Evolutionary conservation across 2,888 invertebrate genomes (phyloP).

Genomic region (Acleris holmiana): DNA sequence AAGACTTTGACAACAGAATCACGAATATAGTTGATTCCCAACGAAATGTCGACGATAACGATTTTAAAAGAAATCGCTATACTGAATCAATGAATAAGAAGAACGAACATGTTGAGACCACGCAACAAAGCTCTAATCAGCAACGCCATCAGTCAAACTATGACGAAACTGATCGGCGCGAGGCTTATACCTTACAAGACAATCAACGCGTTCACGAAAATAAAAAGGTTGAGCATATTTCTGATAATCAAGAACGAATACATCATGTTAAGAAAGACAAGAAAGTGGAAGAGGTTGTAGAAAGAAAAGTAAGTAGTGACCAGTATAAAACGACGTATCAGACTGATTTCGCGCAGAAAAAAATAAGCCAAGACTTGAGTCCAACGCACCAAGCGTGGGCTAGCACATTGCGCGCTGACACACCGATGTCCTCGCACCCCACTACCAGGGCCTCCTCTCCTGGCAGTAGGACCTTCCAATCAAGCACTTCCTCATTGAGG

Average conservation of each 20-base stretch:
- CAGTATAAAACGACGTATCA: slow-evolving; percentile 86
- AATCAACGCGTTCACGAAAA: slow-evolving; percentile 43
- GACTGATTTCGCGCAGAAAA: slow-evolving; percentile 82
- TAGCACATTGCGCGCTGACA: slow-evolving; percentile 87
- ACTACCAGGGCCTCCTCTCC: slow-evolving; percentile 83
- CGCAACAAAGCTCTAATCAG: slow-evolving; percentile 20
- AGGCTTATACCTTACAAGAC: slow-evolving; percentile 44
- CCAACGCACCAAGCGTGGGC: slow-evolving; percentile 91
- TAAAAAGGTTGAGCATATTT: slow-evolving; percentile 50
- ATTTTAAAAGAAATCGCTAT: slow-evolving; percentile 57
- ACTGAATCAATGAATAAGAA: slow-evolving; percentile 42
- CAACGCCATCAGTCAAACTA: slow-evolving; percentile 41
- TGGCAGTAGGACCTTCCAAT: slow-evolving; percentile 79
- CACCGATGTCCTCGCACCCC: slow-evolving; percentile 81
- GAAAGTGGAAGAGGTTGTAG: slow-evolving; percentile 57
- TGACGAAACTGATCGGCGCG: slow-evolving; percentile 48
- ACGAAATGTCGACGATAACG: slow-evolving; percentile 64
- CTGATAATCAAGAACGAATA: slow-evolving; percentile 52
- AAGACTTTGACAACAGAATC: slow-evolving; percentile 50
- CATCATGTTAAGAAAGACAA: slow-evolving; percentile 54
- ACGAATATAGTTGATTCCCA: slow-evolving; percentile 69
- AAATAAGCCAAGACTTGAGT: slow-evolving; percentile 87
- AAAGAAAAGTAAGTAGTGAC: slow-evolving; percentile 64
- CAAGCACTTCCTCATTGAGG: slow-evolving; percentile 81
- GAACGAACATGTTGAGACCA: slow-evolving; percentile 33